phyloP scores from a whole-genome alignment of 2,797 vertebrate species.

The Ispidina picta region DNA sequence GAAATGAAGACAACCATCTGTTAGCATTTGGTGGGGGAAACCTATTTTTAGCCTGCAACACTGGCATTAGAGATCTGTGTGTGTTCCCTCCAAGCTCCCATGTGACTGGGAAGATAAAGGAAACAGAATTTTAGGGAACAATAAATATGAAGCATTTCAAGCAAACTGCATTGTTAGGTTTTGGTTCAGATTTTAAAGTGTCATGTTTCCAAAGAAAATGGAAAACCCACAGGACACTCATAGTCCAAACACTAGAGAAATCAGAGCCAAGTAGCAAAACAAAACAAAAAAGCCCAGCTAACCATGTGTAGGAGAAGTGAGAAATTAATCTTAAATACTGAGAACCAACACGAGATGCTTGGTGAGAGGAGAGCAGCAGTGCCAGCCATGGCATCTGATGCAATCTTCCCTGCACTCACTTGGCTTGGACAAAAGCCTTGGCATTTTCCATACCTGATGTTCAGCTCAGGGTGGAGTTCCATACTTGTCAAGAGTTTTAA shows the following conservation, averaged over 20 bases:
- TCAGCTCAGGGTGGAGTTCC: not conserved
- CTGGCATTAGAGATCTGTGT: conserved; percentile 17
- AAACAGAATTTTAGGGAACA: conserved; percentile 47
- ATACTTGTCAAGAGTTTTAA: not conserved
- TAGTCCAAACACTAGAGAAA: conserved; percentile 79
- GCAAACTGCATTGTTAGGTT: conserved; percentile 62
- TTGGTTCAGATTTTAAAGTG: conserved; percentile 64
- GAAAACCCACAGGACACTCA: conserved; percentile 74
- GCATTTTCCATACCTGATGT: not conserved
- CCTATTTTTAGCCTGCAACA: conserved; percentile 43
- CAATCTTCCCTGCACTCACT: not conserved
- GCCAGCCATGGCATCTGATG: not conserved
- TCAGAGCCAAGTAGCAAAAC: conserved; percentile 86
- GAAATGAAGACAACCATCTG: conserved; percentile 60
- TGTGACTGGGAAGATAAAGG: conserved; percentile 35
- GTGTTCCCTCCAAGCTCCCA: conserved; percentile 43
- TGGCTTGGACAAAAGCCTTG: not conserved
- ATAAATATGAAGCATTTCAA: conserved; percentile 59
- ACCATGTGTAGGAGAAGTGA: conserved; percentile 36
- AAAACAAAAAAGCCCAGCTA: conserved; percentile 79
- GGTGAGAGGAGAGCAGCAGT: conserved; percentile 51
- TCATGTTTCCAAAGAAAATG: conserved; percentile 73
- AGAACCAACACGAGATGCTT: conserved; percentile 41
- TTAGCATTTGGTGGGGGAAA: conserved; percentile 15
- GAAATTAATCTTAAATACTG: conserved; percentile 58